Percentiles rank a stretch among this genome's conserved stretches.
These are phyloP conservation scores for Phlogophora meticulosa DNA, from an alignment of 2,888 invertebrate genomes.

Conservation along the genomic window DNA sequence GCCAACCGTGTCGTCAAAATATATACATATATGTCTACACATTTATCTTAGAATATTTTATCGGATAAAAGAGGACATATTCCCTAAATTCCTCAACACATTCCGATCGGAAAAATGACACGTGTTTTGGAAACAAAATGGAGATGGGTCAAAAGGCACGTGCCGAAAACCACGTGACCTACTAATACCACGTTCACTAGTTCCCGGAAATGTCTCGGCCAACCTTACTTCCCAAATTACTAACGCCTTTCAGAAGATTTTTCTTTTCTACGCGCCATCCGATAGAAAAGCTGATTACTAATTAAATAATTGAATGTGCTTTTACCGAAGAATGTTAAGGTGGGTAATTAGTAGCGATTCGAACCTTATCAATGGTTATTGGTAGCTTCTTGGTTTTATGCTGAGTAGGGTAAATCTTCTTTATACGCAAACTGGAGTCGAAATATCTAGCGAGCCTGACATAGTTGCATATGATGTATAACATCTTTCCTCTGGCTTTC, in stretches of 20 bases:
- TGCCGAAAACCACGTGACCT: conserved; percentile 24
- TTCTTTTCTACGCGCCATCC: conserved; percentile 8
- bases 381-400: no score
- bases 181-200: conserved; percentile 32
- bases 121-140: conserved; percentile 12
- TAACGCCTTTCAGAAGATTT: conserved; percentile 13
- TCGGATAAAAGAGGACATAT: neutral
- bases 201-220: conserved; percentile 18
- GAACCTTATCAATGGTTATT: neutral
- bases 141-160: conserved; percentile 29
- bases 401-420: neutral
- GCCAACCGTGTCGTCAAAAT: no score
- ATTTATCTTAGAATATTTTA: no score
- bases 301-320: conserved; percentile 26
- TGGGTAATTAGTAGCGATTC: neutral
- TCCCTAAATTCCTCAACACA: neutral
- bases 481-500: no score
- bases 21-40: no score
- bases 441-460: no score
- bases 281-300: conserved; percentile 14
- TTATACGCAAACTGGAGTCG: neutral
- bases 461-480: no score
- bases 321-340: neutral
- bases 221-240: conserved; percentile 4
- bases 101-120: conserved; percentile 11